Conservation (phyloP, 2,888 invertebrate genomes). For the Euzophera pinguis region DNA sequence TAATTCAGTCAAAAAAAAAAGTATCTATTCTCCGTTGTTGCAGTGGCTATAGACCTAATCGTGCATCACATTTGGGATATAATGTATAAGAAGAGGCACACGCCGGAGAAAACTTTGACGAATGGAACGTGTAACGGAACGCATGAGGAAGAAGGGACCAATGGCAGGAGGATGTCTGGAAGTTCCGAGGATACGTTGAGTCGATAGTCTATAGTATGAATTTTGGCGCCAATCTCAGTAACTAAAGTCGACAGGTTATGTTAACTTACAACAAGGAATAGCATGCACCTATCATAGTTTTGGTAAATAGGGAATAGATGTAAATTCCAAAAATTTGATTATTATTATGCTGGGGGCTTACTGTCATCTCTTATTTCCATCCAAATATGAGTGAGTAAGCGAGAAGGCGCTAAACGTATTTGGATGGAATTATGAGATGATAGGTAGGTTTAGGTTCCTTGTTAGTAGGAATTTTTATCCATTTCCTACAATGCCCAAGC, state of each 20-base stretch:
- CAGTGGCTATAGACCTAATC: constrained; percentile 99
- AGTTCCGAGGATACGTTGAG: constrained; percentile 75
- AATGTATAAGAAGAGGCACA: constrained; percentile 81
- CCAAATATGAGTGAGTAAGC: too few species aligned
- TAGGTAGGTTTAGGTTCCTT: too few species aligned
- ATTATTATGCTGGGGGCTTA: too few species aligned
- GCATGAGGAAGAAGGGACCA: constrained; percentile 50
- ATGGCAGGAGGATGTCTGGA: constrained; percentile 60
- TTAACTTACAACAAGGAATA: background rate
- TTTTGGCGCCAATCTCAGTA: background rate
- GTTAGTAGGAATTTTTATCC: too few species aligned
- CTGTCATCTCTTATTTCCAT: too few species aligned
- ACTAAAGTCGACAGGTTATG: background rate
- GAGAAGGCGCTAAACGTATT: too few species aligned
- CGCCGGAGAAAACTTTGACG: constrained; percentile 37
- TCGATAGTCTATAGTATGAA: constrained; percentile 54
- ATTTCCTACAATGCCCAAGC: too few species aligned
- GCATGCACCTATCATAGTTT: too few species aligned
- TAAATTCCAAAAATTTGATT: too few species aligned
- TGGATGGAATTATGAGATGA: too few species aligned
- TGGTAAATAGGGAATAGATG: too few species aligned
- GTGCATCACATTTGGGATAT: constrained; percentile 99
- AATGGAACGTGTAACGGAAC: constrained; percentile 62
- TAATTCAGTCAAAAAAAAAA: constrained; percentile 40
- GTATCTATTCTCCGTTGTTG: constrained; percentile 80